phyloP scores from a whole-genome alignment of 2,797 vertebrate species.

The Rhinophrynus dorsalis region DNA sequence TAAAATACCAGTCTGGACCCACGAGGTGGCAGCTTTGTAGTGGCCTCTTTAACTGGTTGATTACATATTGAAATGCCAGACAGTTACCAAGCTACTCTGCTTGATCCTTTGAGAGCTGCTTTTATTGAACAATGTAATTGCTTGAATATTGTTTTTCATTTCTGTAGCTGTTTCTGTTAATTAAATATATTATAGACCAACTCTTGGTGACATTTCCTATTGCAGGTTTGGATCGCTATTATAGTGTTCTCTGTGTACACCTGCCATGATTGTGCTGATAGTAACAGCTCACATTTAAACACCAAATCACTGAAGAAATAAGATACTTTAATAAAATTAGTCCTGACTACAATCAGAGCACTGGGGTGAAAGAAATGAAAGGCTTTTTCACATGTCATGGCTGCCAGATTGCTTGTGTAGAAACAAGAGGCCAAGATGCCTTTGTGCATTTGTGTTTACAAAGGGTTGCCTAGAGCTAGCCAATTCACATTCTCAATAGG shows the following conservation, averaged over 20 bases:
- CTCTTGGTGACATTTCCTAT: conserved; percentile 69
- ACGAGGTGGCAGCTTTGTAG: conserved; percentile 59
- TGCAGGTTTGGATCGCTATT: conserved; percentile 71
- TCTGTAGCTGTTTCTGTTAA: conserved; percentile 76
- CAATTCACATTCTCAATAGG: accelerated
- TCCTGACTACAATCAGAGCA: conserved; percentile 76
- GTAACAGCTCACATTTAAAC: conserved; percentile 76
- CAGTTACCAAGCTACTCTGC: conserved; percentile 67
- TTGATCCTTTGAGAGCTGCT: conserved; percentile 67
- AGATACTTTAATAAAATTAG: conserved; percentile 88
- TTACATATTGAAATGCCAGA: conserved; percentile 76
- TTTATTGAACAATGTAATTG: conserved; percentile 75
- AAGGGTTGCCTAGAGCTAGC: conserved; percentile 16
- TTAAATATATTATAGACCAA: conserved; percentile 75
- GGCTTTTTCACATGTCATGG: conserved; percentile 51
- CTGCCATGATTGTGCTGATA: conserved; percentile 68
- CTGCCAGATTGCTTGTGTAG: conserved; percentile 32
- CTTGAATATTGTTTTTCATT: conserved; percentile 75
- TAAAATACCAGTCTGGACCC: conserved; percentile 50
- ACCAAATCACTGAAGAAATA: conserved; percentile 89
- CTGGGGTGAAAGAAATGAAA: conserved; percentile 54
- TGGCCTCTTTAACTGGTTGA: conserved; percentile 66
- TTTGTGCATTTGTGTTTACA: conserved; percentile 27
- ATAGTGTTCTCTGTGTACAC: conserved; percentile 64
- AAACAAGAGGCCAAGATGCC: background rate